Conservation (phyloP, 30 jellyfish, hydroid and myxozoan species). For the Mastigias papua region DNA sequence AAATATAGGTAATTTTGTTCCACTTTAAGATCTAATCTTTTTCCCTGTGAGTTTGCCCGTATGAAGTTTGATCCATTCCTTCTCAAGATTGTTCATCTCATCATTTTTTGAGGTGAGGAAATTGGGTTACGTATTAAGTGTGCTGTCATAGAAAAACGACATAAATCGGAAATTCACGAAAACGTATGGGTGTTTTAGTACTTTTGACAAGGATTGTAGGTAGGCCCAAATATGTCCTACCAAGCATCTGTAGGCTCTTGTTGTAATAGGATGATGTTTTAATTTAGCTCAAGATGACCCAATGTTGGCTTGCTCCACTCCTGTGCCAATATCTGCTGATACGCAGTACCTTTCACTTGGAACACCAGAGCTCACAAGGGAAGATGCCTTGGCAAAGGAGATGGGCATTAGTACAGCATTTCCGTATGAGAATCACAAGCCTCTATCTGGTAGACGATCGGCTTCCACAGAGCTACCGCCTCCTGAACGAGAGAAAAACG, state of each 20-base stretch:
- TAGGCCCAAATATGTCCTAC: too few relatives aligned
- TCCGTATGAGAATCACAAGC: constrained; percentile 14
- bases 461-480: constrained; percentile 37
- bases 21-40: background rate
- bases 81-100: too few relatives aligned
- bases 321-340: constrained; percentile 52
- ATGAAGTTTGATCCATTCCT: too few relatives aligned
- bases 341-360: constrained; percentile 77
- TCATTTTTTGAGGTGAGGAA: too few relatives aligned
- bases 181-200: too few relatives aligned
- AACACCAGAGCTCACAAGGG: constrained; percentile 43
- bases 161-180: too few relatives aligned
- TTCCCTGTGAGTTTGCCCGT: too few relatives aligned
- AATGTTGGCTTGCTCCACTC: constrained; percentile 53
- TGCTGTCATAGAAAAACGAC: too few relatives aligned
- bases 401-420: background rate
- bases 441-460: constrained; percentile 36
- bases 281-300: constrained; percentile 42
- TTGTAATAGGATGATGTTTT: too few relatives aligned
- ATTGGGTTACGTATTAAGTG: too few relatives aligned
- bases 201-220: too few relatives aligned
- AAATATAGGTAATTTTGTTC: background rate
- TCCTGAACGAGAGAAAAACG: constrained; percentile 23
- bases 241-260: too few relatives aligned
- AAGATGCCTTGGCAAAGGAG: background rate